Evolutionary conservation across 2,888 invertebrate species (phyloP), one percentile per base, ranked within the genome.

Genomic region (Sarcophaga caerulescens): DNA sequence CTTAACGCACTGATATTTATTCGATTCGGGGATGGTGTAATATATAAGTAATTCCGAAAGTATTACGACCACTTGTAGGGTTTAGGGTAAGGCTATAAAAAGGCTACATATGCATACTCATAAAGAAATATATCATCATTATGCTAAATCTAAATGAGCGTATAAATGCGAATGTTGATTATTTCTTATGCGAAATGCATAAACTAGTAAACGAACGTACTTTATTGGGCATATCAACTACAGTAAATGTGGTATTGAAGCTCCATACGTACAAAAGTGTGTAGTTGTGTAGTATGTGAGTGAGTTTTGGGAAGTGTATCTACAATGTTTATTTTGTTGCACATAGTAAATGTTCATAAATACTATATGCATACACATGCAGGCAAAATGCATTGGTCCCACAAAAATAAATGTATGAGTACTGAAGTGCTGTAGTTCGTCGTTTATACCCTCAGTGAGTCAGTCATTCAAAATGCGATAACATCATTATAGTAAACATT

Each of bases 91-190:
- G 35, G 35, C 35, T 35, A 21, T n/a, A 66, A 71, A 17, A 52
- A 77, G 59, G 25, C n/a, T 35, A 2, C 63, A 11, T 47, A 52
- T 52, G 23, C 14, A 76, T 65, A 77, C 71, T 10, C 35, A 8
- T 10, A 77, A 82, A 77, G 65, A 82, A 77, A 82, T 52, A 25
- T 11, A 65, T 79, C 84, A 84, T 65, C 65, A 65, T 79, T 74
- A 84, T 70, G 69, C 74, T 81, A 78, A 86, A 86, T 84, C 81
- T 81, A 81, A 86, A 84, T 84, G 86, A 84, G 81, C 77, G 66
- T 74, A 79, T 74, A 52, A 52, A 52, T 52, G 70, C 79, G 79
- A 84, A 80, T 75, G 70, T 66, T 84, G 79, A 84, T 84, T 80
- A 75, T 80, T 84, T 80, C 73, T 71, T 80, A 84, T 76, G 70